These are phyloP conservation scores for Globicephala melas DNA, from an alignment of 2,113 vertebrate species.

Conservation along the genomic window DNA sequence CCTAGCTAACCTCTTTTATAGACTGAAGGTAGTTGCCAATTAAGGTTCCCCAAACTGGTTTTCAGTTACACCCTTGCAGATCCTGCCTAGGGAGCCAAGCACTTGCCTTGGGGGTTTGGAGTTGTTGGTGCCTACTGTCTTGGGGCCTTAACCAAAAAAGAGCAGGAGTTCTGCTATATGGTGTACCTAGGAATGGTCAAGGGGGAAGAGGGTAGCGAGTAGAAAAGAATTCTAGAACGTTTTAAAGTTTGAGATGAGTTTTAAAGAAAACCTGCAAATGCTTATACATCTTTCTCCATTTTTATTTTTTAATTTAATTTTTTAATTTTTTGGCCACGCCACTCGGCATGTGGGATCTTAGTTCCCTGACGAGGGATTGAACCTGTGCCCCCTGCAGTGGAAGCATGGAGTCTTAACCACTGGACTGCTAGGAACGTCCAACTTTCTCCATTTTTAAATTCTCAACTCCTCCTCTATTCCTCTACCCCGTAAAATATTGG, in stretches of 20 bases:
- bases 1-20: neutral
- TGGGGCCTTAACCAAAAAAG: neutral
- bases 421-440: too few species aligned
- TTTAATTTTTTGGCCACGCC: too few species aligned
- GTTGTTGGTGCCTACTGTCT: neutral
- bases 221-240: neutral
- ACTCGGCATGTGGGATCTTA: too few species aligned
- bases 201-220: neutral
- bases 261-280: constrained; percentile 3
- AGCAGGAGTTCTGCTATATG: neutral
- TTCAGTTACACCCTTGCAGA: neutral
- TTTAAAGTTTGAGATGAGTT: constrained; percentile 2
- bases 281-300: neutral
- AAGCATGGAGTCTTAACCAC: too few species aligned
- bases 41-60: neutral
- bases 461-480: neutral
- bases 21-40: neutral
- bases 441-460: neutral
- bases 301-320: neutral
- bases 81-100: neutral
- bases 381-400: fast-evolving
- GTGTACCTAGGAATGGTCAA: neutral
- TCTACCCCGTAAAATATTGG: neutral
- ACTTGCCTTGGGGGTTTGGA: neutral
- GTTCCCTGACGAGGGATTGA: too few species aligned